A percentile compares a stretch with the other conserved stretches of the same genome.
Evolutionary conservation across 1,140 invertebrate genomes (phyloP).

Genomic region (Oscheius sp.): DNA sequence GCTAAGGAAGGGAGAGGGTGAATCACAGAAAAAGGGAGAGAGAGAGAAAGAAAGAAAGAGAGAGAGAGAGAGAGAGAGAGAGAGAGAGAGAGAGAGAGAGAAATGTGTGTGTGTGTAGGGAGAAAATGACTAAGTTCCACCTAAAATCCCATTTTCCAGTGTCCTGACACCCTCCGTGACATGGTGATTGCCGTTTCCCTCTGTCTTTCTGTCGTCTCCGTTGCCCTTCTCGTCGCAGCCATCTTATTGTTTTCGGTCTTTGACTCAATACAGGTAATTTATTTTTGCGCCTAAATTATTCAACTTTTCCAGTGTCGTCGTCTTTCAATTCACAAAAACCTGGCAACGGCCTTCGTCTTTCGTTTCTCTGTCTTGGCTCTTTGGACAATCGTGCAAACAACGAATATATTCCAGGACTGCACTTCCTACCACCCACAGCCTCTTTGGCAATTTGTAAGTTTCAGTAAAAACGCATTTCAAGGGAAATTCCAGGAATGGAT

Average conservation of each 20-base stretch:
- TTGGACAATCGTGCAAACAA: constrained; percentile 50
- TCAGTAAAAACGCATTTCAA: background rate
- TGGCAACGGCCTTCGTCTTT: constrained; percentile 64
- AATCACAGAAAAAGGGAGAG: too few species aligned
- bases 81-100: too few species aligned
- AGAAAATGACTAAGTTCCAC: background rate
- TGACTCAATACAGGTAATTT: constrained; percentile 52
- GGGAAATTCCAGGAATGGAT: constrained; percentile 51
- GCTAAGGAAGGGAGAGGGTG: too few species aligned
- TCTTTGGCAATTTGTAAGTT: constrained; percentile 29
- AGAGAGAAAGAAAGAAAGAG: too few species aligned
- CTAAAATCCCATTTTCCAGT: constrained; percentile 45
- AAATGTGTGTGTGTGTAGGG: too few species aligned
- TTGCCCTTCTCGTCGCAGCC: constrained; percentile 51
- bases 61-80: too few species aligned
- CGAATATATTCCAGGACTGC: constrained; percentile 59
- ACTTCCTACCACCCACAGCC: constrained; percentile 45
- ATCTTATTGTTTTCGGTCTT: constrained; percentile 58
- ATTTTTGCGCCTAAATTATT: background rate
- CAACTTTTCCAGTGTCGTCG: constrained; percentile 41
- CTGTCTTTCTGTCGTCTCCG: constrained; percentile 55
- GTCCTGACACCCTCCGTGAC: constrained; percentile 55
- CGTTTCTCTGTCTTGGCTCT: constrained; percentile 58
- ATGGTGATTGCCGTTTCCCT: constrained; percentile 56
- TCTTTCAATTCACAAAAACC: constrained; percentile 65